Evolutionary conservation across 2,797 vertebrate genomes (phyloP).

Genomic region (Propithecus perrieri): DNA sequence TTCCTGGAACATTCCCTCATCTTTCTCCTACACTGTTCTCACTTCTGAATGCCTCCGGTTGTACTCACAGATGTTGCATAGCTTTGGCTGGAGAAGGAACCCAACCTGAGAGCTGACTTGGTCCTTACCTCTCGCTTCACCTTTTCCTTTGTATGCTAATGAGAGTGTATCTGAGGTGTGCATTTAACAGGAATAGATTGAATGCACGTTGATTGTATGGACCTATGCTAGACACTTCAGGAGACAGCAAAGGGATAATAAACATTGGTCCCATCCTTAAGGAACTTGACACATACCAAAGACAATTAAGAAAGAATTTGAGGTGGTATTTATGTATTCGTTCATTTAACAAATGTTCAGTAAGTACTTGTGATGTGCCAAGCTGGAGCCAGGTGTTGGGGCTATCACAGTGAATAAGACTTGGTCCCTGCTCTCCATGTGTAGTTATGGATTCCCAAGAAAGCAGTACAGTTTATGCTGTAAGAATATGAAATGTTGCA

Average conservation of each 20-base stretch:
- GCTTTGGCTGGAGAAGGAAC: background rate
- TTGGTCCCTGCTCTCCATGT: background rate
- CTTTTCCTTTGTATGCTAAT: background rate
- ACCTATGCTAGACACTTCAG: background rate
- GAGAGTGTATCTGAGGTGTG: background rate
- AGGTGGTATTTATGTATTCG: background rate
- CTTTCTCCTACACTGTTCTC: rapidly evolving
- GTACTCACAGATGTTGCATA: rapidly evolving
- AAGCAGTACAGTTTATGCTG: background rate
- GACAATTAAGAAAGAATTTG: background rate
- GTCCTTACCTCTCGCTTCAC: background rate
- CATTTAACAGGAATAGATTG: background rate
- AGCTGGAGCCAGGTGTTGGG: background rate
- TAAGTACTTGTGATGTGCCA: background rate
- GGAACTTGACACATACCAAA: background rate
- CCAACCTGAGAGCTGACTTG: background rate
- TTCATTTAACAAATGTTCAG: background rate
- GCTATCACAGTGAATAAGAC: background rate
- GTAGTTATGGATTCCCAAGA: too few species aligned
- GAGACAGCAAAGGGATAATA: background rate
- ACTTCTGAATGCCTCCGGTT: rapidly evolving
- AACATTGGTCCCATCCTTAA: background rate
- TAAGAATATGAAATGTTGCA: background rate
- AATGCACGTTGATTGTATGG: rapidly evolving
- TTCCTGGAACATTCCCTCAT: rapidly evolving